Percentiles rank a stretch among this genome's conserved stretches.
phyloP scores from a whole-genome alignment of 1,140 invertebrate genomes.

The Bombus confusus region DNA sequence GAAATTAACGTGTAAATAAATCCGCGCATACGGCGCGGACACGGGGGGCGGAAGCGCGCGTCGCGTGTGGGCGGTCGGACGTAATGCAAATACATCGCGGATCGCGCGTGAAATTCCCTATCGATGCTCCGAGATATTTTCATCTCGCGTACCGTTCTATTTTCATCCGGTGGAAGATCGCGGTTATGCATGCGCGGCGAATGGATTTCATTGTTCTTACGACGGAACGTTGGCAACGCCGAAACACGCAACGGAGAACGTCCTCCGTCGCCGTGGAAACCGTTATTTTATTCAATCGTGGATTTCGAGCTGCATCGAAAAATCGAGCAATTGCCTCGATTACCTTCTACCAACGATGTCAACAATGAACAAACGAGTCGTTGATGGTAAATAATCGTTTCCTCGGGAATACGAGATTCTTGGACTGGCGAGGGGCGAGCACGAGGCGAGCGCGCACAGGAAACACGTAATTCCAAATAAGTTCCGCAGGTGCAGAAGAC shows the following conservation, averaged over 20 bases:
- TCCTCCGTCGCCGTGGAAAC: not conserved
- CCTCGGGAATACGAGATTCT: conserved; percentile 28
- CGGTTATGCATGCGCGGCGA: not conserved
- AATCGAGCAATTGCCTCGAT: not conserved
- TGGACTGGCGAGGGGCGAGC: conserved; percentile 42
- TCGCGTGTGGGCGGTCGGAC: not conserved
- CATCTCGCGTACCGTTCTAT: not conserved
- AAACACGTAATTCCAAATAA: conserved; percentile 61
- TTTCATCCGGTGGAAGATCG: not conserved
- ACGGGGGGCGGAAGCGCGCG: not conserved
- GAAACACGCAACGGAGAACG: not conserved
- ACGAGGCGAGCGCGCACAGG: conserved; percentile 25
- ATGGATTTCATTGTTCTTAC: not conserved
- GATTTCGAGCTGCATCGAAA: not conserved
- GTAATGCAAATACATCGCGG: not conserved
- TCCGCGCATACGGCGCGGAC: not conserved
- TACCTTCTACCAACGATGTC: not conserved
- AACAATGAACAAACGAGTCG: not conserved
- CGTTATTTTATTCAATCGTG: not conserved
- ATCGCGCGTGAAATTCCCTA: not conserved
- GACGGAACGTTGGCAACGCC: too few species aligned
- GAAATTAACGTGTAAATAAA: conserved; percentile 48
- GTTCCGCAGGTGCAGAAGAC: conserved; percentile 53
- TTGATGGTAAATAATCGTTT: conserved; percentile 31
- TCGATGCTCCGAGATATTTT: not conserved